Conservation (phyloP, 1,140 invertebrate species). For the Wiebesia pumilae region DNA sequence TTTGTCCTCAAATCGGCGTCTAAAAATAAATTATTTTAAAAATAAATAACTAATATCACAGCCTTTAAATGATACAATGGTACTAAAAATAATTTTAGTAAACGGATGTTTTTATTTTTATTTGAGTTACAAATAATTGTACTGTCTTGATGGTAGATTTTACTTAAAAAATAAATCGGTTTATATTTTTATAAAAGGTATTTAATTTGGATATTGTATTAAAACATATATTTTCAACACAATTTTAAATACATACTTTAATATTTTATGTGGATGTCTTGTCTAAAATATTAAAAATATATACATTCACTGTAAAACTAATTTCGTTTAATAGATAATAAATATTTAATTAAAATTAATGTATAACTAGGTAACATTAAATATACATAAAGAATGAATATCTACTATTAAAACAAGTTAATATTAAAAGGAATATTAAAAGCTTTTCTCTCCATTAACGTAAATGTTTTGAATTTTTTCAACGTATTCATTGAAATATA, state of each 20-base stretch:
- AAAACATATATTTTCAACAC: background rate
- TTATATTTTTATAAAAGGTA: background rate
- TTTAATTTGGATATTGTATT: background rate
- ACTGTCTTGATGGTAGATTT: background rate
- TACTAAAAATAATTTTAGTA: background rate
- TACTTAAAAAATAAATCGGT: background rate
- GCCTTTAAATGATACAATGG: too few species aligned
- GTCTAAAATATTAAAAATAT: background rate
- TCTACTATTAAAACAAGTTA: background rate
- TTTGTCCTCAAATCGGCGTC: background rate
- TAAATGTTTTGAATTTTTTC: background rate
- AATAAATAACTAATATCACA: too few species aligned
- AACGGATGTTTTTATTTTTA: background rate
- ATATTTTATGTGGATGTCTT: background rate
- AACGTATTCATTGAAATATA: background rate
- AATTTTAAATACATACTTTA: background rate
- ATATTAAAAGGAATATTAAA: too few species aligned
- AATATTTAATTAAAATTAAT: constrained; percentile 7
- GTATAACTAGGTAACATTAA: background rate
- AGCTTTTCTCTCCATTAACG: background rate
- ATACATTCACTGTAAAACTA: background rate
- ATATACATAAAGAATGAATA: background rate
- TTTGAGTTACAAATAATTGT: constrained; percentile 12
- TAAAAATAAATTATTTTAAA: constrained; percentile 27
- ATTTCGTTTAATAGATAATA: background rate